A percentile compares a stretch with the other conserved stretches of the same genome.
These are phyloP conservation scores for Megaptera novaeangliae DNA, from an alignment of 2,113 vertebrate species.

Conservation along the genomic window DNA sequence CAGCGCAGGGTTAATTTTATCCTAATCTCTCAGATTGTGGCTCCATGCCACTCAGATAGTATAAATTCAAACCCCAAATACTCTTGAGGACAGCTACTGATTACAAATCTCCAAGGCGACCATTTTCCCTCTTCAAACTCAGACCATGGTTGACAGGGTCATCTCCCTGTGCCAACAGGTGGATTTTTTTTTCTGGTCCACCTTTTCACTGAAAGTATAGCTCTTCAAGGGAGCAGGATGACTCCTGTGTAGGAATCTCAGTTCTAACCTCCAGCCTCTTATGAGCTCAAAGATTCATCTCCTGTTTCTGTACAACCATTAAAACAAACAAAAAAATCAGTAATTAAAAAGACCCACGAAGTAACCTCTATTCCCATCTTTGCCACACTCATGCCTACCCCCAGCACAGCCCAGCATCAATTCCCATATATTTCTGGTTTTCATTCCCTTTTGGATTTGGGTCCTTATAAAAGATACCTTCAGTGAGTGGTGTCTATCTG, in stretches of 20 bases:
- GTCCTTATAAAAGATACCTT: background rate
- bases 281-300: accelerated
- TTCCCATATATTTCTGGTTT: accelerated
- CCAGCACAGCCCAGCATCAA: accelerated
- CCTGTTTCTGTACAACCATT: background rate
- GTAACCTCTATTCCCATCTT: accelerated
- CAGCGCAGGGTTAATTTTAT: background rate
- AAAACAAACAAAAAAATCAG: background rate
- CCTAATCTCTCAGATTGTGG: background rate
- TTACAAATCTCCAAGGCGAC: background rate
- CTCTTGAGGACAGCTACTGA: background rate
- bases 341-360: accelerated
- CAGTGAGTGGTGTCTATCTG: background rate
- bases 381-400: accelerated
- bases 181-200: background rate
- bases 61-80: background rate
- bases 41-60: too few relatives aligned
- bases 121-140: background rate
- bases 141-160: background rate
- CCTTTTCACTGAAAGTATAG: background rate
- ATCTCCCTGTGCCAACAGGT: background rate
- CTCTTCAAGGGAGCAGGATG: background rate
- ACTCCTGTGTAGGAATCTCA: background rate
- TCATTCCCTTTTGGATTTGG: background rate
- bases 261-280: background rate